Conservation (phyloP, 2,888 invertebrate genomes). For the Microctonus brassicae region DNA sequence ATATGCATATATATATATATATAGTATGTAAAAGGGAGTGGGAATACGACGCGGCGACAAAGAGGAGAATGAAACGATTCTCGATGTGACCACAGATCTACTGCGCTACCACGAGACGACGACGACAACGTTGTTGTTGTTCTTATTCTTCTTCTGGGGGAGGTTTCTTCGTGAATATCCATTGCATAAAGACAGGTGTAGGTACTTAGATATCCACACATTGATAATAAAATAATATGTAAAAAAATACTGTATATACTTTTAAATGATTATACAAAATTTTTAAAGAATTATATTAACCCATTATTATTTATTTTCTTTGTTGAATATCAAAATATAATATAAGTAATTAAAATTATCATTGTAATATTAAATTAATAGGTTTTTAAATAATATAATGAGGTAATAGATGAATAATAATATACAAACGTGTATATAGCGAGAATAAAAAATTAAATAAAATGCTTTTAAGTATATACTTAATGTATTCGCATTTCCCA, state of each 20-base stretch:
- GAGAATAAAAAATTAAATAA: too few relatives aligned
- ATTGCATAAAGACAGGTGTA: conserved; percentile 33
- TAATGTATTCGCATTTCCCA: not conserved
- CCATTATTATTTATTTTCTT: too few relatives aligned
- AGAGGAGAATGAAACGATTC: conserved; percentile 2
- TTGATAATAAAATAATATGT: not conserved
- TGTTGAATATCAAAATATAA: too few relatives aligned
- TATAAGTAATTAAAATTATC: too few relatives aligned
- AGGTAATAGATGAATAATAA: not conserved
- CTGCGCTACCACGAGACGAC: not conserved
- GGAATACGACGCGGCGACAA: not conserved
- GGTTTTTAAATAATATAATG: not conserved
- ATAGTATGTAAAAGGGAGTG: not conserved
- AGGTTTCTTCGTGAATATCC: conserved; percentile 34
- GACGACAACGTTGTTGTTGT: conserved; percentile 6
- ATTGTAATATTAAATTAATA: too few relatives aligned
- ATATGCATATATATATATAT: not conserved
- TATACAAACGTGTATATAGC: not conserved
- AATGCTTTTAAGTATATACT: too few relatives aligned
- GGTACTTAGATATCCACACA: conserved; percentile 32
- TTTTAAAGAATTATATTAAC: too few relatives aligned
- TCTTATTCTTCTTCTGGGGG: too few relatives aligned
- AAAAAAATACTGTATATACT: too few relatives aligned
- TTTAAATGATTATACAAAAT: too few relatives aligned
- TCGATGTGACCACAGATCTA: conserved; percentile 22